Percentiles rank a stretch among this genome's conserved stretches.
phyloP scores from a whole-genome alignment of 2,888 invertebrate species.

The Galerucella calmariensis region DNA sequence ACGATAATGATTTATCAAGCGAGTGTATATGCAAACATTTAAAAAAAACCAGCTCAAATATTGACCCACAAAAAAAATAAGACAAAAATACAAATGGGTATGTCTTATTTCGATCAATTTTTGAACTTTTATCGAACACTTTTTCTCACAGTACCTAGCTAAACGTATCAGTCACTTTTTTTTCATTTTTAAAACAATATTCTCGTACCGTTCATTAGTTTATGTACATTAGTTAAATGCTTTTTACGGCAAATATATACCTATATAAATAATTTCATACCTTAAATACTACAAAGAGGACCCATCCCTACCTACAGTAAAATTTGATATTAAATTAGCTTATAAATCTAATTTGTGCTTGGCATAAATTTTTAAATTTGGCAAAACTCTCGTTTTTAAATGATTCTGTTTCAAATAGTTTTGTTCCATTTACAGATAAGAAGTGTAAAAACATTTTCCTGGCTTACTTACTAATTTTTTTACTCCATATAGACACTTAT shows the following conservation, averaged over 20 bases:
- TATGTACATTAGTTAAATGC: slow-evolving; percentile 4
- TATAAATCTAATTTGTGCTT: slow-evolving; percentile 61
- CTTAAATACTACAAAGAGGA: slow-evolving; percentile 29
- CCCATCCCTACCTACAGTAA: slow-evolving; percentile 55
- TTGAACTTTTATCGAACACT: slow-evolving; percentile 45
- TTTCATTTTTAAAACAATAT: slow-evolving; percentile 15
- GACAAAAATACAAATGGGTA: slow-evolving; percentile 53
- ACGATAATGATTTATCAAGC: slow-evolving; percentile 18
- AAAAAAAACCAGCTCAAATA: slow-evolving; percentile 55
- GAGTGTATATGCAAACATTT: slow-evolving; percentile 19
- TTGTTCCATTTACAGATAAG: not conserved
- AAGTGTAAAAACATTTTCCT: not conserved
- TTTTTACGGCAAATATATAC: slow-evolving; percentile 8
- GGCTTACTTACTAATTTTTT: not conserved
- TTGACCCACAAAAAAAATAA: slow-evolving; percentile 64
- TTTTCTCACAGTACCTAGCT: slow-evolving; percentile 11
- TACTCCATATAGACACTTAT: not conserved
- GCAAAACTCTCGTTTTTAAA: slow-evolving; percentile 36
- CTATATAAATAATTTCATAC: slow-evolving; percentile 4
- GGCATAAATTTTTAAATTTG: slow-evolving; percentile 46
- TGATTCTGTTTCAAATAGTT: not conserved
- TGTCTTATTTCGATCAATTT: slow-evolving; percentile 63
- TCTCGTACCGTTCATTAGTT: slow-evolving; percentile 7
- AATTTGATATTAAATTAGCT: slow-evolving; percentile 45
- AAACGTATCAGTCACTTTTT: slow-evolving; percentile 31